A percentile compares a stretch with the other conserved stretches of the same genome.
phyloP scores from a whole-genome alignment of 2,113 vertebrate species.

The Oplegnathus fasciatus region DNA sequence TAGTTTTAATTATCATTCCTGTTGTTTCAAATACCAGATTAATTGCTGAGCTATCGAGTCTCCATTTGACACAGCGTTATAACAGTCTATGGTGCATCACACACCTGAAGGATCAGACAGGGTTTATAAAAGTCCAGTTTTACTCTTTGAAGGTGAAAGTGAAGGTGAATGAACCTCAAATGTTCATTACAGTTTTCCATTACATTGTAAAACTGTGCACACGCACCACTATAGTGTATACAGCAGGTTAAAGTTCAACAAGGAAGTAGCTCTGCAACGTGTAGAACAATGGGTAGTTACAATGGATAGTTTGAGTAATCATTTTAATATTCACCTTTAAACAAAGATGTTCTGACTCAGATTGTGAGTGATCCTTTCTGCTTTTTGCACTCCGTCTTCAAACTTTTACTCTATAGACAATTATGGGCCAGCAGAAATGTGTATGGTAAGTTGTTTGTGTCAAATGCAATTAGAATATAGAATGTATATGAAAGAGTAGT shows the following conservation, averaged over 20 bases:
- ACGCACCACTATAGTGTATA: not conserved
- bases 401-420: not conserved
- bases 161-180: conserved; percentile 4
- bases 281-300: not conserved
- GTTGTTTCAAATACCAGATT: not conserved
- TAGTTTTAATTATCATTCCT: not conserved
- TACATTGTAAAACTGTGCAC: conserved; percentile 10
- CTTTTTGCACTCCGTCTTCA: not conserved
- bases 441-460: not conserved
- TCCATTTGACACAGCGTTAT: not conserved
- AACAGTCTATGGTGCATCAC: not conserved
- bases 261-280: conserved; percentile 7
- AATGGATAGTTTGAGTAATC: not conserved
- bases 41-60: not conserved
- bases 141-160: not conserved
- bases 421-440: not conserved
- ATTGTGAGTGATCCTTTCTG: not conserved
- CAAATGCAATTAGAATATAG: not conserved
- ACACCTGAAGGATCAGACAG: not conserved
- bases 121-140: not conserved
- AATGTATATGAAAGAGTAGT: too few species aligned
- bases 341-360: not conserved
- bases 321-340: not conserved
- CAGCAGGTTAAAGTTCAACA: not conserved
- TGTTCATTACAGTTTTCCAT: not conserved